Base-by-base conservation (phyloP, 2,888 invertebrate genomes). In the Dryobotodes eremita region DNA sequence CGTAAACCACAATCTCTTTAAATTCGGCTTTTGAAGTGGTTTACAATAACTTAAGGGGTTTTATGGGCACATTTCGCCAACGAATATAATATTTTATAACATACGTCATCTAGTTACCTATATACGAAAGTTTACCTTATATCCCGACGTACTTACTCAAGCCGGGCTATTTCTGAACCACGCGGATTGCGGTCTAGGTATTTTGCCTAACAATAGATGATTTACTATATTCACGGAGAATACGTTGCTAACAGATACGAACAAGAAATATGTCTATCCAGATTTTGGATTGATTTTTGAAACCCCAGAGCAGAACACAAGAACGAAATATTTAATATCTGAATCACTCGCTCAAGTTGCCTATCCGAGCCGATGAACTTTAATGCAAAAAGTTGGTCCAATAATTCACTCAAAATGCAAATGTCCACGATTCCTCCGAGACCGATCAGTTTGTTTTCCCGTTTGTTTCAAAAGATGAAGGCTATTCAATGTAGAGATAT, bases 331-430 rank as follows among this genome's bases (percentile, higher is more conserved):
- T 83, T 80, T 90, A 89, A 92, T 91, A 92, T 93, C 90, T 89
- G 91, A 91, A 78, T 90, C 90, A 83, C 81, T 85, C 66, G 82
- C 85, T 80, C 77, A 80, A 94, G 89, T 79, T 92, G 92, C 55
- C 17, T 71, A 71, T 86, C 79, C 86, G 86, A 89, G 91, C 89
- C 89, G 86, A 89, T 92, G 91, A 91, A 90, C 92, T 91, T 90
- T 92, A 92, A 94, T 94, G 92, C 93, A 92, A 93, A 95, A 95
- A 95, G 92, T 95, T 95, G 86, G 74, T 85, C 86, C 87, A 92
- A 92, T 92, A 90, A 92, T 94, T 89, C 90, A 89, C 92, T 93
- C 92, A 91, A 93, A 94, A 95, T 94, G 94, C 92, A 94, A 95
- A 95, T 94, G 84, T 87, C 79, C 83, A 79, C 88, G 89, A 91